Conservation (phyloP, 2,888 invertebrate species). For the Toxonevra muliebris region DNA sequence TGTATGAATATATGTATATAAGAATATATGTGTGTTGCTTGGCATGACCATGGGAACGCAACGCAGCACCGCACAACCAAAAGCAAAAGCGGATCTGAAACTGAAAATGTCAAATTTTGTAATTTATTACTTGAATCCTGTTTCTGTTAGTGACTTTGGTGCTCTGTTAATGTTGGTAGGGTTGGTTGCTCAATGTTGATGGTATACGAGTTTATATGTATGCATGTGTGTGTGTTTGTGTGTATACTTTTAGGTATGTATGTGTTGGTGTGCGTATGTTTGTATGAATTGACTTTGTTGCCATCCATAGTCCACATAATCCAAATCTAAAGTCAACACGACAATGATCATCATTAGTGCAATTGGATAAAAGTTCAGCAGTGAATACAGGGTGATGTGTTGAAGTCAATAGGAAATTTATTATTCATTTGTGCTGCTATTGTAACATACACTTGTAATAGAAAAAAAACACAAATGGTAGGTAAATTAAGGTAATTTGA, state of each 20-base stretch:
- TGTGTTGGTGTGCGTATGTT: not conserved
- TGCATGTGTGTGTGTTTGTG: not conserved
- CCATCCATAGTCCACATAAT: conserved; percentile 49
- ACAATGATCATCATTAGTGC: conserved; percentile 46
- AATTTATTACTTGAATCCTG: conserved; percentile 65
- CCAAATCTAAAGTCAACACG: conserved; percentile 52
- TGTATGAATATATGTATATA: conserved; percentile 47
- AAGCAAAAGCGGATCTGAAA: conserved; percentile 61
- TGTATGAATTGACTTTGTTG: conserved; percentile 33
- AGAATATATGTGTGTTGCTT: conserved; percentile 31
- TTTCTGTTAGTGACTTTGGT: conserved; percentile 60
- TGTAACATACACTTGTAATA: too few relatives aligned
- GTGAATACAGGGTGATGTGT: not conserved
- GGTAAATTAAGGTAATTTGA: too few relatives aligned
- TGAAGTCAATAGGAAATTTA: not conserved
- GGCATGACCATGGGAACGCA: conserved; percentile 41
- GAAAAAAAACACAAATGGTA: too few relatives aligned
- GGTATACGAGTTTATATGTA: conserved; percentile 6
- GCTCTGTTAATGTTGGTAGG: conserved; percentile 10
- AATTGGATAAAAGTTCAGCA: not conserved
- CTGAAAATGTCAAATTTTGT: conserved; percentile 65
- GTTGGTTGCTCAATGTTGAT: conserved; percentile 5
- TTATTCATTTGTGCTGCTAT: not conserved
- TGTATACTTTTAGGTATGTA: not conserved
- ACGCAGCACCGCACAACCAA: conserved; percentile 50